phyloP scores from a whole-genome alignment of 2,113 vertebrate species.

The Alexandromys fortis region DNA sequence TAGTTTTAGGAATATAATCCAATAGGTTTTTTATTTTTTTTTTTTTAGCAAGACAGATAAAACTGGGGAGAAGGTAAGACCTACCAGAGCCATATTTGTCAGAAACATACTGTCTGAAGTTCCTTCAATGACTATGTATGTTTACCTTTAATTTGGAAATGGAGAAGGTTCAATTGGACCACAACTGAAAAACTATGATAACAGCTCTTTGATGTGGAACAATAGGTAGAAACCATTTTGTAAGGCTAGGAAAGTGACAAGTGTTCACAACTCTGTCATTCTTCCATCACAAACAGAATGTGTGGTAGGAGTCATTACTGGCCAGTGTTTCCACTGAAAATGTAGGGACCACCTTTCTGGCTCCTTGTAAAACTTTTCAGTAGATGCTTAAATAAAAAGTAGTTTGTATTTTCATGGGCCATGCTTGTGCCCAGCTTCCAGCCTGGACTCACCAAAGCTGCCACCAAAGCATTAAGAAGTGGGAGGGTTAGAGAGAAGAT shows the following conservation, averaged over 20 bases:
- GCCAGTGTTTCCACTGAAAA: neutral
- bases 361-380: neutral
- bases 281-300: neutral
- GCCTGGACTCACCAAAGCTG: neutral
- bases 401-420: neutral
- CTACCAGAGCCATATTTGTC: neutral
- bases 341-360: neutral
- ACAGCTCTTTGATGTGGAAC: neutral
- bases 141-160: neutral
- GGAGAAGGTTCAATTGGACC: neutral
- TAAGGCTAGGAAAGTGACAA: neutral
- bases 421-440: neutral
- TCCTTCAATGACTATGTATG: neutral
- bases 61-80: neutral
- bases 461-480: neutral
- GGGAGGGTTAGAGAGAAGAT: neutral
- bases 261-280: neutral
- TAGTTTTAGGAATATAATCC: neutral
- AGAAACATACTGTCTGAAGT: neutral
- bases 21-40: neutral
- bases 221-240: neutral
- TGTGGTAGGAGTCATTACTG: neutral
- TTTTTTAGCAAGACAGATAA: neutral
- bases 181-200: conserved; percentile 12
- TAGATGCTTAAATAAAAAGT: neutral